Conservation (phyloP, 1,140 invertebrate genomes). For the Danaus melanippus region DNA sequence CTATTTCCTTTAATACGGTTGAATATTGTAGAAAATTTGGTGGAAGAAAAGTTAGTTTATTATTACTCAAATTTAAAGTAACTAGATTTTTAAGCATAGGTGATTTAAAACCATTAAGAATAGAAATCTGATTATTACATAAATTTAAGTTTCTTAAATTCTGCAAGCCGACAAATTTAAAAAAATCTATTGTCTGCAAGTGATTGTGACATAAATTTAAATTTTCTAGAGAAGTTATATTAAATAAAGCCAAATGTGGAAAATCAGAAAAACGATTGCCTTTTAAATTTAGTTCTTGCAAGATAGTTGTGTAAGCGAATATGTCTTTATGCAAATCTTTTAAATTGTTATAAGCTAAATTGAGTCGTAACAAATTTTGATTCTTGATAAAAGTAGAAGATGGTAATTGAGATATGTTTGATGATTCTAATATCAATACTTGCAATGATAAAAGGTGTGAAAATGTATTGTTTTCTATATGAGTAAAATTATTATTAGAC, state of each 20-base stretch:
- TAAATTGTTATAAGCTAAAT: conserved; percentile 80
- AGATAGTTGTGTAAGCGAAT: conserved; percentile 78
- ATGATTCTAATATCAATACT: conserved; percentile 78
- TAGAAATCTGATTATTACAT: conserved; percentile 81
- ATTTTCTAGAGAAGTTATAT: conserved; percentile 80
- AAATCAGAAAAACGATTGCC: conserved; percentile 82
- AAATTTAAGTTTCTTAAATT: conserved; percentile 83
- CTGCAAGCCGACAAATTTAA: conserved; percentile 80
- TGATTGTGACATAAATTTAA: conserved; percentile 82
- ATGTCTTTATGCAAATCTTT: conserved; percentile 77
- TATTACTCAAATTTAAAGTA: conserved; percentile 82
- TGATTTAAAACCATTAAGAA: conserved; percentile 83
- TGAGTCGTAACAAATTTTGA: conserved; percentile 80
- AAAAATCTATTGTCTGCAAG: conserved; percentile 81
- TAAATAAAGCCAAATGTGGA: conserved; percentile 83
- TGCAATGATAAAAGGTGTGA: conserved; percentile 83
- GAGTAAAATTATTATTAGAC: conserved; percentile 84
- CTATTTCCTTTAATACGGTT: conserved; percentile 79
- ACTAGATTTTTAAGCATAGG: conserved; percentile 81
- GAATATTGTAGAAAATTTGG: conserved; percentile 86
- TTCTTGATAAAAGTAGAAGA: conserved; percentile 81
- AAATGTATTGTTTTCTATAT: conserved; percentile 78
- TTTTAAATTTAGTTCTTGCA: conserved; percentile 83
- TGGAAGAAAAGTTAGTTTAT: conserved; percentile 82
- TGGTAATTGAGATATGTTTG: conserved; percentile 78